Base-by-base conservation (phyloP, 2,797 vertebrate genomes). In the Moxostoma hubbsi region DNA sequence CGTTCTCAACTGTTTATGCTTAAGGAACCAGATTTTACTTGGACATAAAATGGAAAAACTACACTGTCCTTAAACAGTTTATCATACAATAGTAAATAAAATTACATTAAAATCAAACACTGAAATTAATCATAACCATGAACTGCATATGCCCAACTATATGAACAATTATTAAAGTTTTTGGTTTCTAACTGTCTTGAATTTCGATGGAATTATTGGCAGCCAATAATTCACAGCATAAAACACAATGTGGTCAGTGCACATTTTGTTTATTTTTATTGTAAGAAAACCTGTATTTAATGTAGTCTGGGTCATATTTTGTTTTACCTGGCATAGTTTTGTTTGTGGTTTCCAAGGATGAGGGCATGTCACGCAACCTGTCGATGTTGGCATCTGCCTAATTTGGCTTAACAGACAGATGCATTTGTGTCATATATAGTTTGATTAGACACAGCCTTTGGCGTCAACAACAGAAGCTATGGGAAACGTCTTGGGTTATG, bases 211-310 rank as follows among this genome's bases (percentile, higher is more conserved):
- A 9, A n/a, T 45, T 7, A 46, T 64, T 64, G 62, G 46, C 62
- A 64, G 62, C 13, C 62, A 46, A 46, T 64, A 45, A 64, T 64
- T 64, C 45, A 15, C 43, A 12, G 5, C 62, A 64, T 43, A 64
- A 64, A 63, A 11, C 61, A 45, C 36, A 63, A 8, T 43, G 62
- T 64, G 43, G 36, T 59, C 8, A 9, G 62, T 12, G n/a, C 13
- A 64, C 45, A 64, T 43, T 1, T 9, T 9, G 43, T 45, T 46
- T 11, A 43, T 64, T 43, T n/a, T 64, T 45, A 9, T 59, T 59
- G 9, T 18, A 59, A 15, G 24, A 18, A 4, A 15, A 46, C 43
- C 46, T 64, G 13, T 15, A 46, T 46, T 45, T 46, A 64, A 46
- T 15, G 7, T 9, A 46, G 36, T 64, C 13, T 46, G 43, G 61